Conservation (phyloP, 2,113 vertebrate genomes). For the Psilopogon haemacephalus region DNA sequence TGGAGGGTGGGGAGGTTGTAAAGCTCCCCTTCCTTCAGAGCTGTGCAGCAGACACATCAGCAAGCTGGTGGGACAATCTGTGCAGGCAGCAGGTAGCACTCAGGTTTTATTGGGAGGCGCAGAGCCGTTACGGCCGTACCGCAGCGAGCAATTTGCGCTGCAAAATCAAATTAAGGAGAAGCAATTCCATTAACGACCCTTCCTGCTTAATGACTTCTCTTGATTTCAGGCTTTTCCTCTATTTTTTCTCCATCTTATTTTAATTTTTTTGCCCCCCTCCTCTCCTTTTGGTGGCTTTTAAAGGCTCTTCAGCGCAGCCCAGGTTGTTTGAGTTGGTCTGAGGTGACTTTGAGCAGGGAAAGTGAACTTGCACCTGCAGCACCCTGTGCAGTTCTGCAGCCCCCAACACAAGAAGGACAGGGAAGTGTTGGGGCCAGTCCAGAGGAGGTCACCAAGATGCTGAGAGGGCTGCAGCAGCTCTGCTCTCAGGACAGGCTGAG, state of each 20-base stretch:
- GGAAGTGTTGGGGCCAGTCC: no score
- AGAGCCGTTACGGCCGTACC: not conserved
- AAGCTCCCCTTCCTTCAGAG: not conserved
- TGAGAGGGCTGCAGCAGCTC: no score
- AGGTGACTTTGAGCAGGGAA: not conserved
- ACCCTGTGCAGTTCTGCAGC: no score
- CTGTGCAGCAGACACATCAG: accelerated
- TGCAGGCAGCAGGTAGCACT: not conserved
- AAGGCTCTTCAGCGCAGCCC: not conserved
- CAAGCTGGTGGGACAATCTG: accelerated
- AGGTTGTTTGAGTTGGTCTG: not conserved
- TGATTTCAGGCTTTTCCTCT: not conserved
- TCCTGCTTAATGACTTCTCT: not conserved
- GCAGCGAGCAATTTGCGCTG: not conserved
- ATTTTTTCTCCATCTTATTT: not conserved
- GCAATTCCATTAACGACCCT: not conserved
- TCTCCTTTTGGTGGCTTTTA: not conserved
- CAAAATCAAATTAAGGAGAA: not conserved
- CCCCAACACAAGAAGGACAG: no score
- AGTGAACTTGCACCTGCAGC: not conserved
- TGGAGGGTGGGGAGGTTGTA: accelerated
- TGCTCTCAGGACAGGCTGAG: no score
- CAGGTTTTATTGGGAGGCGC: accelerated
- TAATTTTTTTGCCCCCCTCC: no score
- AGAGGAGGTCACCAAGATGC: no score